phyloP scores from a whole-genome alignment of 2,797 vertebrate species.

The Aphelocoma californica region DNA sequence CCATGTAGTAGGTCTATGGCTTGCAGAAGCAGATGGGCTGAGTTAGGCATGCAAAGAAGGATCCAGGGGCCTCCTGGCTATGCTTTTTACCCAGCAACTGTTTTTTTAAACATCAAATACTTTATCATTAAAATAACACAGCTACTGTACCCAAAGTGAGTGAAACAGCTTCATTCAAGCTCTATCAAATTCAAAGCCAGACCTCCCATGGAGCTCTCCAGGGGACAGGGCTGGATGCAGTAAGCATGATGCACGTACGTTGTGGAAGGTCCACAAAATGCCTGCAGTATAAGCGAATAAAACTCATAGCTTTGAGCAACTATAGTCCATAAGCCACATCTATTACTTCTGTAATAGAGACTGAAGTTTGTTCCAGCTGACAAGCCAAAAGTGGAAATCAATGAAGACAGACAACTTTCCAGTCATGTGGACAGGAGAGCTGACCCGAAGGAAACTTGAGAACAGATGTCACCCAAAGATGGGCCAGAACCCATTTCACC shows the following conservation, averaged over 20 bases:
- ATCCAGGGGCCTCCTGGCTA: not conserved
- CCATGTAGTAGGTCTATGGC: not conserved
- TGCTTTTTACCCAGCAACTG: not conserved
- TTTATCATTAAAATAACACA: conserved; percentile 31
- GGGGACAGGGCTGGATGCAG: not conserved
- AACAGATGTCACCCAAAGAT: not conserved
- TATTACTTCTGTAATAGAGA: conserved; percentile 37
- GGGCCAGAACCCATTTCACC: conserved; percentile 75
- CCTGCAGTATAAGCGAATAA: conserved; percentile 58
- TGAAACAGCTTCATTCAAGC: conserved; percentile 20
- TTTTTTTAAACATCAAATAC: conserved; percentile 34
- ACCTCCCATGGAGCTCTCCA: not conserved
- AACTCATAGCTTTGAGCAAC: conserved; percentile 48
- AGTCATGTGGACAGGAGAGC: conserved; percentile 43
- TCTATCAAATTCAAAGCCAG: conserved; percentile 34
- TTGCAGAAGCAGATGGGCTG: conserved; percentile 34
- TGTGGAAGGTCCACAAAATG: not conserved
- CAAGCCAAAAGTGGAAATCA: conserved; percentile 49
- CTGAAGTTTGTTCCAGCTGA: conserved; percentile 14
- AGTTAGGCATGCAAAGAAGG: conserved; percentile 32
- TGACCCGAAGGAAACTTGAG: conserved; percentile 32
- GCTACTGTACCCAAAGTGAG: not conserved
- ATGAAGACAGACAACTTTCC: conserved; percentile 25
- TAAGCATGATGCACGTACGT: not conserved
- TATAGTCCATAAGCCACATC: conserved; percentile 39